A percentile compares a stretch with the other conserved stretches of the same genome.
phyloP scores from a whole-genome alignment of 2,797 vertebrate species.

The Sebastes taczanowskii region DNA sequence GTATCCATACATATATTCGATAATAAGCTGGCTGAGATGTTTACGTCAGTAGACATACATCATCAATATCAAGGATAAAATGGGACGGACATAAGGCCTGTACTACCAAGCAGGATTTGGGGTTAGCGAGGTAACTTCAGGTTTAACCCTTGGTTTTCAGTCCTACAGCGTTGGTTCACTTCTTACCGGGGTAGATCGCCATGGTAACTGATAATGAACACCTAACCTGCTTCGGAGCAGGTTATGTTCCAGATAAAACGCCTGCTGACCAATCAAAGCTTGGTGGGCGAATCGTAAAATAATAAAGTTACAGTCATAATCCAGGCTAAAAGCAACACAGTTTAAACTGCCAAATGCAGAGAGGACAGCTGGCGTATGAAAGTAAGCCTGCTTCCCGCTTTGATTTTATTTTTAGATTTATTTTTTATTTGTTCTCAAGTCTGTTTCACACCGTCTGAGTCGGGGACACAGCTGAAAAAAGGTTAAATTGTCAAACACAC shows the following conservation, averaged over 20 bases:
- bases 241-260: not conserved
- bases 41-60: not conserved
- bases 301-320: not conserved
- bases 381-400: not conserved
- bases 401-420: not conserved
- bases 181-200: not conserved
- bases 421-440: not conserved
- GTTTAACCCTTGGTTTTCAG: not conserved
- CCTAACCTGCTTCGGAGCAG: not conserved
- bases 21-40: constrained; percentile 12
- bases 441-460: not conserved
- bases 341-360: not conserved
- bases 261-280: not conserved
- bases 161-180: not conserved
- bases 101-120: not conserved
- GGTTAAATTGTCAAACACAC: not conserved
- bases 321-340: not conserved
- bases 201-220: not conserved
- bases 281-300: not conserved
- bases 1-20: constrained; percentile 37
- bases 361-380: not conserved
- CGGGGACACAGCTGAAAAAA: not conserved
- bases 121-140: not conserved
- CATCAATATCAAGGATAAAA: not conserved
- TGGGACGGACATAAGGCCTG: not conserved